These are phyloP conservation scores for Clarias fuscus DNA, from an alignment of 2,797 vertebrate genomes.

Conservation along the genomic window DNA sequence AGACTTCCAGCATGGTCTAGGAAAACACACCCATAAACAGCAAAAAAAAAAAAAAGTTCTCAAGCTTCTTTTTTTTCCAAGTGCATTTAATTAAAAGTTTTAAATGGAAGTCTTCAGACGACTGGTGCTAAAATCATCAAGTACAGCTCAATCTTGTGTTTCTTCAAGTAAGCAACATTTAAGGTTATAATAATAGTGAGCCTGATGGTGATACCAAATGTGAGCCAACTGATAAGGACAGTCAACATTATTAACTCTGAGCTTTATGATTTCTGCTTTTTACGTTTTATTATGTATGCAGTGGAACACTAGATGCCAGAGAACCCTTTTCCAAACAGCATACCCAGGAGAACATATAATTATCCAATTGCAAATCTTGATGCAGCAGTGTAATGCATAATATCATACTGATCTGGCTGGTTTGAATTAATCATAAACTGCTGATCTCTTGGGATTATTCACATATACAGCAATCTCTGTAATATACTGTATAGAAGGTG, in stretches of 20 bases:
- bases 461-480: not conserved
- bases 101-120: not conserved
- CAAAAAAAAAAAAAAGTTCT: not conserved
- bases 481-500: not conserved
- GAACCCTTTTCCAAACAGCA: not conserved
- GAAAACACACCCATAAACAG: not conserved
- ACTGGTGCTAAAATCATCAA: not conserved
- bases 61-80: constrained; percentile 1
- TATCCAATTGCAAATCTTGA: not conserved
- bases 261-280: not conserved
- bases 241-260: not conserved
- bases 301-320: not conserved
- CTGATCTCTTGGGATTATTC: not conserved
- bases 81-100: constrained; percentile 4
- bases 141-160: not conserved
- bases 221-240: not conserved
- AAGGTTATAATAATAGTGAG: not conserved
- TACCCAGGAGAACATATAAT: not conserved
- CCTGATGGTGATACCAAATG: no score
- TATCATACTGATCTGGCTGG: not conserved
- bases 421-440: not conserved
- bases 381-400: not conserved
- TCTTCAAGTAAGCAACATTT: constrained; percentile 7
- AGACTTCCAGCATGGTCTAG: constrained; percentile 24
- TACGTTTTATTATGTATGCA: not conserved